These are phyloP conservation scores for Chaetops frenatus DNA, from an alignment of 2,113 vertebrate genomes.

Conservation along the genomic window DNA sequence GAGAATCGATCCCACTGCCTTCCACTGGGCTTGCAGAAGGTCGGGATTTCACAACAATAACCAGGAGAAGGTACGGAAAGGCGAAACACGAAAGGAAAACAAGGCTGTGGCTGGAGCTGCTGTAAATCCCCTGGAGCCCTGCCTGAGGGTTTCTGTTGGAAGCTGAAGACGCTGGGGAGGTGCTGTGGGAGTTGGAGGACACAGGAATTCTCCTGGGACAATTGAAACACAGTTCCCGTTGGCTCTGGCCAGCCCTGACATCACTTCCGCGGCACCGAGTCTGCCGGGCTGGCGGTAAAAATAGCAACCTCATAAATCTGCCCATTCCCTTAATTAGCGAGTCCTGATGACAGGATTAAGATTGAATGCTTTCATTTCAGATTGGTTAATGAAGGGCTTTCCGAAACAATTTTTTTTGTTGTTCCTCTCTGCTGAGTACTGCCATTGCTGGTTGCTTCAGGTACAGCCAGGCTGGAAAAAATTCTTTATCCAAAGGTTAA, in stretches of 20 bases:
- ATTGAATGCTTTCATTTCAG: constrained; percentile 38
- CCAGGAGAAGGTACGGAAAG: neutral
- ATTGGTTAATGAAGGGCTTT: constrained; percentile 34
- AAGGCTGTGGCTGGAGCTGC: neutral
- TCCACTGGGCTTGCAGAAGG: neutral
- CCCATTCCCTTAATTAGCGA: constrained; percentile 56
- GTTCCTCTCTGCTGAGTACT: neutral
- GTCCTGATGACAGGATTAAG: constrained; percentile 36
- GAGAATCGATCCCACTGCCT: neutral
- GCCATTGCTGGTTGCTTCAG: neutral
- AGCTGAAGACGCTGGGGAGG: neutral
- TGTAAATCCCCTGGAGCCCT: neutral
- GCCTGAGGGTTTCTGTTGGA: neutral
- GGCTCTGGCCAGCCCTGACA: constrained; percentile 36
- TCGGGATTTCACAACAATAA: rapidly evolving
- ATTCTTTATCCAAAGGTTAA: neutral
- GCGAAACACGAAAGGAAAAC: neutral
- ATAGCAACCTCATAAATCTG: constrained; percentile 63
- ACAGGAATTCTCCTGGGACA: constrained; percentile 48
- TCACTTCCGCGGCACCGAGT: constrained; percentile 65
- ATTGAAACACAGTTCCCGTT: constrained; percentile 54
- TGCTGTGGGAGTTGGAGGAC: constrained; percentile 37
- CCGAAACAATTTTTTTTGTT: neutral
- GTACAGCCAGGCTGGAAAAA: neutral
- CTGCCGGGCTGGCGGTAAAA: constrained; percentile 48